Evolutionary conservation across 2,888 invertebrate species (phyloP), one percentile per base, ranked within the genome.

Genomic region (Mythimna albipuncta): DNA sequence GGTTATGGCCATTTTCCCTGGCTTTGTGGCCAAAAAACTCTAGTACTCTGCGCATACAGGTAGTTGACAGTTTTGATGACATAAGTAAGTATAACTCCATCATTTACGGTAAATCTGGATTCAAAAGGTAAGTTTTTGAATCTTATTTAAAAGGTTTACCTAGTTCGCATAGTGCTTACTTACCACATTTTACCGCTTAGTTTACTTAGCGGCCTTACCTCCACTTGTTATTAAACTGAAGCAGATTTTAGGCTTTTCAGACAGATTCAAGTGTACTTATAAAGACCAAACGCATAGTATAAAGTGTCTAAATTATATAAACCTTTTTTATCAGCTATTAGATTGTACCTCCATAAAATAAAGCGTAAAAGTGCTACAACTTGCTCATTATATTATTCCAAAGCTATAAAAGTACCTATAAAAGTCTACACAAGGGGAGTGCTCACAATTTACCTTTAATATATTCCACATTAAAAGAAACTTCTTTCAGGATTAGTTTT

Each of bases 391-490:
- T 54, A 64, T 58, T 57, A 50, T 57, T 62, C 4, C 10, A 21
- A 67, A 54, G 44, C 4, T 19, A 32, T 47, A 55, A 55, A 75
- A 69, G 26, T 7, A 44, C 10, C 13, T 52, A 38, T 58, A 11
- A 52, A 69, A 38, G n/a, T 52, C 13, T 35, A 38, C 44, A 41
- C 13, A 71, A 61, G 13, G 38, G 6, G 11, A 35, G 6, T 44
- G 19, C 32, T 54, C 32, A 47, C 13, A 63, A 77, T 47, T 70
- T 44, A 35, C 10, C 26, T 77, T 44, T 44, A 58, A 52, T 35
- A 50, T n/a, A 57, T 55, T 72, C 57, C 4, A n/a, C 6, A 52
- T 61, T 41, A 41, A 38, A 61, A 35, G 6, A 6, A 32, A 70
- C 11, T 57, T 47, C 47, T 44, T 19, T 11, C 10, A 35, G 35